A percentile compares a stretch with the other conserved stretches of the same genome.
Evolutionary conservation across 2,797 vertebrate species (phyloP).

Genomic region (Choloepus didactylus): DNA sequence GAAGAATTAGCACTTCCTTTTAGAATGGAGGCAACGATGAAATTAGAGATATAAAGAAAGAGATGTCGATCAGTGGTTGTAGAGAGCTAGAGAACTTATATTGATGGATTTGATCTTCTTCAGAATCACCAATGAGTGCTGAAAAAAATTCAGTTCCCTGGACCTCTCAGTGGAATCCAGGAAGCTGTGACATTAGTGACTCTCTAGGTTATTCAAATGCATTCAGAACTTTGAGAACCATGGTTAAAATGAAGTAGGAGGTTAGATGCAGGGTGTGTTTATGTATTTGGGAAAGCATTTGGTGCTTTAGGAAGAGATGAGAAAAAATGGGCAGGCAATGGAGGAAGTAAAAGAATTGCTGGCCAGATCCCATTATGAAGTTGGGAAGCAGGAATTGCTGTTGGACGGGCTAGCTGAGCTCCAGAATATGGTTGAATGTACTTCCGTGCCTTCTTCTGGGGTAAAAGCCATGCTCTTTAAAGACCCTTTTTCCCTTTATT

Average conservation of each 20-base stretch:
- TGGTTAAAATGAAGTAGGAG: not conserved
- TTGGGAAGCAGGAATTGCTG: not conserved
- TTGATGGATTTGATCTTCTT: not conserved
- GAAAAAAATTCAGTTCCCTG: not conserved
- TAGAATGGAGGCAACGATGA: not conserved
- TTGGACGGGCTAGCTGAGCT: not conserved
- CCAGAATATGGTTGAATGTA: not conserved
- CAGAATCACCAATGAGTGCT: not conserved
- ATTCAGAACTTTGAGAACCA: not conserved
- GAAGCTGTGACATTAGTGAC: not conserved
- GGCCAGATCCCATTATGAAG: not conserved
- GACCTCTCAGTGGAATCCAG: not conserved
- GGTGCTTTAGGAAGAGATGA: not conserved
- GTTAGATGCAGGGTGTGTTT: not conserved
- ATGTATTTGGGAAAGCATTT: not conserved
- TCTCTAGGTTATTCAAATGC: not conserved
- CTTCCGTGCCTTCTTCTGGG: not conserved
- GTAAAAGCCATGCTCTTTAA: not conserved
- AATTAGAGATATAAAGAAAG: not conserved
- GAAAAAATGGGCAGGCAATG: not conserved
- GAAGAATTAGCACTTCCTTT: not conserved
- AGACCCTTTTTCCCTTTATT: not conserved
- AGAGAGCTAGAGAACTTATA: not conserved
- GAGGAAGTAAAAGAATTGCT: not conserved
- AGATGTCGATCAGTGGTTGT: not conserved